Percentiles rank a stretch among this genome's conserved stretches.
Conservation (phyloP, 2,797 vertebrate genomes). For the Hippoglossus hippoglossus region DNA sequence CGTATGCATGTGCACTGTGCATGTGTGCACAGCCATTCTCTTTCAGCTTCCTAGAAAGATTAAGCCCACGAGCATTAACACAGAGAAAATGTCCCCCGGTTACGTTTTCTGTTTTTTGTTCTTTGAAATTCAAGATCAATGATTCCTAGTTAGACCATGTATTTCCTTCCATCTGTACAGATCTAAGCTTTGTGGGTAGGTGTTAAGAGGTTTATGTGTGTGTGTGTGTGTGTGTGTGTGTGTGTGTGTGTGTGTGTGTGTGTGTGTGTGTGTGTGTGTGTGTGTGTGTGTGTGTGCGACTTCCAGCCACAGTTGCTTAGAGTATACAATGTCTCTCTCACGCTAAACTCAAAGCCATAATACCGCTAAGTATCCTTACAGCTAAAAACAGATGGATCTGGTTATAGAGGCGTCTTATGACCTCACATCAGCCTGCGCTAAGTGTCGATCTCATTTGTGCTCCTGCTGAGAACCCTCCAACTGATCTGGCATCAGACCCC, state of each 20-base stretch:
- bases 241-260: constrained; percentile 1
- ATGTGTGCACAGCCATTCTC: constrained; percentile 5
- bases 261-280: constrained; percentile 3
- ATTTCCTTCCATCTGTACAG: constrained; percentile 22
- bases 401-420: constrained; percentile 61
- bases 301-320: constrained; percentile 14
- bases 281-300: neutral
- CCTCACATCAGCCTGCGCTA: constrained; percentile 45
- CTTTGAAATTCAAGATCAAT: constrained; percentile 20
- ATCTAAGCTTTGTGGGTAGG: constrained; percentile 5
- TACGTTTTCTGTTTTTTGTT: constrained; percentile 31
- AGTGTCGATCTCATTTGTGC: constrained; percentile 19
- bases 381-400: constrained; percentile 77
- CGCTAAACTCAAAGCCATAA: constrained; percentile 52
- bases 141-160: constrained; percentile 1
- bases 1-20: neutral
- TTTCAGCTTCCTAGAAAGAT: constrained; percentile 23
- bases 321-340: constrained; percentile 29
- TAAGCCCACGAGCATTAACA: constrained; percentile 13
- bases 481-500: constrained; percentile 57
- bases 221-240: neutral
- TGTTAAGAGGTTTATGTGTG: constrained; percentile 17
- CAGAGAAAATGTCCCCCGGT: neutral
- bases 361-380: constrained; percentile 66
- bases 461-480: constrained; percentile 28